phyloP scores from a whole-genome alignment of 2,797 vertebrate species.

The Hydrolagus colliei region DNA sequence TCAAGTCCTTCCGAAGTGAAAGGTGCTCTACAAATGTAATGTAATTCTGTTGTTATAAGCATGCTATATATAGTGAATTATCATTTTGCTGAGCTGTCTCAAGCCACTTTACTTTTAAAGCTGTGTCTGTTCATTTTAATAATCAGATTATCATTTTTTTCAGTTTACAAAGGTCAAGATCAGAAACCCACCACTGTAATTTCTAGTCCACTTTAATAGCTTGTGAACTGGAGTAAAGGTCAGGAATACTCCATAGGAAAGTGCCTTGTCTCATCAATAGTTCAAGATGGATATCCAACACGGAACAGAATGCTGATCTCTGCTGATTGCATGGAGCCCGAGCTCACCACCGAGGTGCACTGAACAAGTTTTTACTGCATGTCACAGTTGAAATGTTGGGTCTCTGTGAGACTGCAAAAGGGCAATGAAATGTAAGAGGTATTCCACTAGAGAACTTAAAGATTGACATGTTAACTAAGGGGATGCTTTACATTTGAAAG shows the following conservation, averaged over 20 bases:
- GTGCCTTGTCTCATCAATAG: not conserved
- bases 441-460: not conserved
- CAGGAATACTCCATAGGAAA: not conserved
- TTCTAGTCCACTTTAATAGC: not conserved
- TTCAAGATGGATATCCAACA: not conserved
- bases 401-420: too few relatives aligned
- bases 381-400: not conserved
- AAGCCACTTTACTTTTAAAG: not conserved
- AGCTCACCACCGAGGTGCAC: not conserved
- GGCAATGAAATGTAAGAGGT: not conserved
- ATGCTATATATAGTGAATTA: too few relatives aligned
- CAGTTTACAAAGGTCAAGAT: too few relatives aligned
- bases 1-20: too few relatives aligned
- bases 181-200: too few relatives aligned
- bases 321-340: not conserved
- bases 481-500: not conserved
- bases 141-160: not conserved
- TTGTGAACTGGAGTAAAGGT: not conserved
- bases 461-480: not conserved
- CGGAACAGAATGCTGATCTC: not conserved
- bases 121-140: not conserved
- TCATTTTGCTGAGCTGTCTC: too few relatives aligned
- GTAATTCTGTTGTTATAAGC: too few relatives aligned
- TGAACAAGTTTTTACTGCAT: not conserved
- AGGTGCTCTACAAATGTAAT: too few relatives aligned